Evolutionary conservation across 2,113 vertebrate species (phyloP), one percentile per base, ranked within the genome.

Genomic region (Marmota monax): DNA sequence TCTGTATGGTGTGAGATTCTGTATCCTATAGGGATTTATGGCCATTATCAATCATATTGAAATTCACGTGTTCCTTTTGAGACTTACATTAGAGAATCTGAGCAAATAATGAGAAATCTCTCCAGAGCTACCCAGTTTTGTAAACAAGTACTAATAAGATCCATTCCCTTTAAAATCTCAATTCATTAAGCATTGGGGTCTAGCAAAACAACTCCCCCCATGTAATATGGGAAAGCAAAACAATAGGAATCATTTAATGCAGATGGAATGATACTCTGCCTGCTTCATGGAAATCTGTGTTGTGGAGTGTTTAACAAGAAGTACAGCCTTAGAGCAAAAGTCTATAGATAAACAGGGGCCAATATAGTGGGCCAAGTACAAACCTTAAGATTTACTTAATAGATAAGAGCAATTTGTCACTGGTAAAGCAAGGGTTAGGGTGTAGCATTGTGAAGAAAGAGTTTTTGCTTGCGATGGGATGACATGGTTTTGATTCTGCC

Each of bases 51-150:
- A 7, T 88, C 9, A 29, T 4, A 20, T 5, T 7, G 20, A 84
- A 86, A 65, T 61, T 58, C 45, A 42, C 1, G 4, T 42, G 53
- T 94, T 11, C 18, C 29, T 63, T 90, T 58, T 94, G 65, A 92
- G 37, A 72, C 51, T 73, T 82, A 17, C 32, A 16, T 6, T 29
- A 45, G 56, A 51, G 42, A 70, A 48, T 48, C 32, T 58, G 70
- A 79, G 32, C 27, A 90, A 94, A 76, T 65, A 90, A 72, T 65
- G 70, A 37, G 18, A 25, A 12, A 69, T 94, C 93, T 89, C 53
- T 92, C n/a, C 74, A 27, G 45, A 82, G 7, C 3, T 56, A n/a
- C 16, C 14, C 45, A 48, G 17, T 37, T 23, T 83, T 83, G 92
- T 1, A 79, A 65, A 89, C 32, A 79, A 74, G 5, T 70, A 48